Evolutionary conservation across 2,888 invertebrate species (phyloP).

Genomic region (Eilema caniola): DNA sequence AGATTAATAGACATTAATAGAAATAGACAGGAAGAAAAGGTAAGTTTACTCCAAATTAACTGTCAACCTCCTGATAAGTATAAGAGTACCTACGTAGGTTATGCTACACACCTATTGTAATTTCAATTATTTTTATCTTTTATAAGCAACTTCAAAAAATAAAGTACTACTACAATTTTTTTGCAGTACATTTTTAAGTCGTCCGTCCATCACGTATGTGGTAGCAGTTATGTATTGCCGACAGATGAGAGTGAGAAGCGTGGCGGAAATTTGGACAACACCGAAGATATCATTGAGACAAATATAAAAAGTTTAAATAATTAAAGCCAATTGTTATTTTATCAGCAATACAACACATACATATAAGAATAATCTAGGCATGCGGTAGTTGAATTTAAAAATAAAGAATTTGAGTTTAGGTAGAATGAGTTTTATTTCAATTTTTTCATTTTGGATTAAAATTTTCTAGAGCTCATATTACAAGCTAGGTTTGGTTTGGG

Average conservation of each 20-base stretch:
- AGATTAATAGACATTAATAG: no score
- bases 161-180: slow-evolving; percentile 1
- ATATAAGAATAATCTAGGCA: slow-evolving; percentile 42
- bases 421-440: slow-evolving; percentile 48
- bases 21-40: no score
- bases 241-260: slow-evolving; percentile 71
- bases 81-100: no score
- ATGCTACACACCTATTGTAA: background rate
- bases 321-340: slow-evolving; percentile 74
- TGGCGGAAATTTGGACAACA: slow-evolving; percentile 69
- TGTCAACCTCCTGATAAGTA: no score
- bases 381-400: slow-evolving; percentile 47
- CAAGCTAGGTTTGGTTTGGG: background rate
- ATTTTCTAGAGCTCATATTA: background rate
- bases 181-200: background rate
- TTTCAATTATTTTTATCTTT: background rate
- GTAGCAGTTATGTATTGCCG: slow-evolving; percentile 79
- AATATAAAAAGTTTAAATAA: slow-evolving; percentile 48
- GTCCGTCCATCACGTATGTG: slow-evolving; percentile 57
- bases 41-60: no score
- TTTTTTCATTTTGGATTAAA: slow-evolving; percentile 14
- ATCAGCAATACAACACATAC: slow-evolving; percentile 77
- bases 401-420: slow-evolving; percentile 7
- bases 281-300: slow-evolving; percentile 35
- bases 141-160: slow-evolving; percentile 18